Evolutionary conservation across 23 tunicate genomes (phyloP), one percentile per base, ranked within the genome.

Genomic region (Corella eumyota): DNA sequence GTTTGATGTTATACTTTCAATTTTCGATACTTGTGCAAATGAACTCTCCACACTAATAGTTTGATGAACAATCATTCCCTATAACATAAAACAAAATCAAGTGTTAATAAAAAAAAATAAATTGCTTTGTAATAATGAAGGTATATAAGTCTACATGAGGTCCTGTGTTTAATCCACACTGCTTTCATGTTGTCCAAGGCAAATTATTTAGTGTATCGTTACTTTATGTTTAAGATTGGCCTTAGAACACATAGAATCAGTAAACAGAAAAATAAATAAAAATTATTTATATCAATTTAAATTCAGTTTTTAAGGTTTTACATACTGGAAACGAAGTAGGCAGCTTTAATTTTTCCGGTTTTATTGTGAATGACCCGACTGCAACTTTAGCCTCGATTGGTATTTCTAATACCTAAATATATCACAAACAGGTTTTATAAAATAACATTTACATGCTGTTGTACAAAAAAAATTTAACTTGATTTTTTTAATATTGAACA

Each of bases 281-380:
- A n/a, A n/a, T n/a, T n/a, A n/a, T n/a, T n/a, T n/a, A n/a, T n/a
- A n/a, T n/a, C n/a, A n/a, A n/a, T n/a, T n/a, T n/a, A n/a, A n/a
- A n/a, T n/a, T n/a, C n/a, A n/a, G n/a, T n/a, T n/a, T n/a, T n/a
- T n/a, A n/a, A n/a, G n/a, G n/a, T n/a, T n/a, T n/a, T n/a, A 51
- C 87, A 66, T 46, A 88, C 96, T 29, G 96, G 96, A 64, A 88
- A 88, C 4, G 83, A 46, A 4, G 80, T 75, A 19, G 62, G 71
- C 45, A 88, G 79, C 45, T 62, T 67, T 32, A 88, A 28, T 32
- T 62, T 61, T 38, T 75, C 48, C 17, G 96, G 96, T 35, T 77
- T 70, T 48, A 88, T 25, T 11, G 77, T 73, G 58, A 88, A 44
- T 20, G 80, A 72, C 2, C 96, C 96, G 61, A 78, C 51, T 6